Evolutionary conservation across 2,113 vertebrate genomes (phyloP).

Genomic region (Lagopus leucura): DNA sequence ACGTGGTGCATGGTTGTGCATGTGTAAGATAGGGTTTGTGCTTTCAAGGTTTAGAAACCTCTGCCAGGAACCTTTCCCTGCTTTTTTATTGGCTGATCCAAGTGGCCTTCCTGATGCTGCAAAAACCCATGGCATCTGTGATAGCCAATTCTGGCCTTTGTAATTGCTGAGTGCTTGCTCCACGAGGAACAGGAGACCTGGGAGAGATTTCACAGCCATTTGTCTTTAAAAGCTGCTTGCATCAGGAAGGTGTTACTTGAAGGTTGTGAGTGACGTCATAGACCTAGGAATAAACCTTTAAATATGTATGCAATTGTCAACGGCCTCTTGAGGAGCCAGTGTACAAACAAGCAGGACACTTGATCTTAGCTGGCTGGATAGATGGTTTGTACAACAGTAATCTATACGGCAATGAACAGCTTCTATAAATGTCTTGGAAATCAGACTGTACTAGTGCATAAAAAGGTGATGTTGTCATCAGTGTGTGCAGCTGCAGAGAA

Average conservation of each 20-base stretch:
- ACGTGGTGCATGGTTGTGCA: background rate
- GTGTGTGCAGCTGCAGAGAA: background rate
- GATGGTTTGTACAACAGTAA: background rate
- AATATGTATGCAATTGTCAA: background rate
- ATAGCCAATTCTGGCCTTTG: background rate
- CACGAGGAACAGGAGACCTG: background rate
- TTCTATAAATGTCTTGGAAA: background rate
- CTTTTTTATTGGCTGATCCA: background rate
- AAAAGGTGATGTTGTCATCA: background rate
- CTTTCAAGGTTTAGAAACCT: background rate
- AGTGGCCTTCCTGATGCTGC: background rate
- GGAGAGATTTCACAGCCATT: background rate
- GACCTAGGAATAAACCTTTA: constrained; percentile 5
- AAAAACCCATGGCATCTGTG: background rate
- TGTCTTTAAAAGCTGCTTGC: constrained; percentile 3
- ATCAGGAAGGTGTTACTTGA: background rate
- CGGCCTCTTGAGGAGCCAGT: background rate
- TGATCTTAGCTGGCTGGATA: background rate
- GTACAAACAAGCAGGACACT: background rate
- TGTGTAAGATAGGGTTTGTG: background rate
- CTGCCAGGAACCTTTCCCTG: background rate
- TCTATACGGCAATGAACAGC: background rate
- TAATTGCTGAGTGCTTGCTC: background rate
- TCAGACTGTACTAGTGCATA: background rate
- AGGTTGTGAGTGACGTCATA: background rate